Evolutionary conservation across 2,888 invertebrate genomes (phyloP), one percentile per base, ranked within the genome.

Genomic region (Drosophila bunnanda): DNA sequence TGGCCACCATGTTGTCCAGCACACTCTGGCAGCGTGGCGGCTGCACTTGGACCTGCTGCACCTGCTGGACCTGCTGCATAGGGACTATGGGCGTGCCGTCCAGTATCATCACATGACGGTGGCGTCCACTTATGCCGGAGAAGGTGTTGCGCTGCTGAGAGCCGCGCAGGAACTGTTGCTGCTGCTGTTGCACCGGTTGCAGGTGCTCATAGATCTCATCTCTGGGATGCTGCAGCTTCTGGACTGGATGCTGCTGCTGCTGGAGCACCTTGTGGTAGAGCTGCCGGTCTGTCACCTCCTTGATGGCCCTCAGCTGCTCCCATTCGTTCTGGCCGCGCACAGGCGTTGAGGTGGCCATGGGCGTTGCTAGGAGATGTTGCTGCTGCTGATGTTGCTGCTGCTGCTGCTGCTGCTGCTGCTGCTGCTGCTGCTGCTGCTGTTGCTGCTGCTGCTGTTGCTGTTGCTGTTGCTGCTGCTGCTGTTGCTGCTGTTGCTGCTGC

Each of bases 21-120:
- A 91, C 92, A 76, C 92, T 92, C 66, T 92, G 92, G 39, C 90
- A 89, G n/a, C 92, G 90, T 6, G 79, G 74, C 1, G 90, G 90
- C 41, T 78, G 75, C 10, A 53, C 50, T 17, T 75, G 74, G 30
- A 22, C 15, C n/a, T 76, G 74, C 79, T 5, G 48, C 62, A 71
- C 12, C 2, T 20, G 46, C 5, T 30, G 60, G 2, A 38, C 13
- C 36, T 58, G 62, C 36, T 59, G 62, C 13, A 46, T 2, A 0
- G 59, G 64, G 1, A 60, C 39, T 12, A 68, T 62, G 12, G 82
- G 57, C 9, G 64, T 82, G 1, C 87, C 90, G 53, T 90, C 90
- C 17, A 90, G 80, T 25, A 90, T 86, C 76, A 90, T 90, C 4
- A 86, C 79, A 50, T 88, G 90, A 0, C 90, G 88, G 66, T 90